Conservation (phyloP, 2,113 vertebrate genomes). For the Nothoprocta pentlandii region DNA sequence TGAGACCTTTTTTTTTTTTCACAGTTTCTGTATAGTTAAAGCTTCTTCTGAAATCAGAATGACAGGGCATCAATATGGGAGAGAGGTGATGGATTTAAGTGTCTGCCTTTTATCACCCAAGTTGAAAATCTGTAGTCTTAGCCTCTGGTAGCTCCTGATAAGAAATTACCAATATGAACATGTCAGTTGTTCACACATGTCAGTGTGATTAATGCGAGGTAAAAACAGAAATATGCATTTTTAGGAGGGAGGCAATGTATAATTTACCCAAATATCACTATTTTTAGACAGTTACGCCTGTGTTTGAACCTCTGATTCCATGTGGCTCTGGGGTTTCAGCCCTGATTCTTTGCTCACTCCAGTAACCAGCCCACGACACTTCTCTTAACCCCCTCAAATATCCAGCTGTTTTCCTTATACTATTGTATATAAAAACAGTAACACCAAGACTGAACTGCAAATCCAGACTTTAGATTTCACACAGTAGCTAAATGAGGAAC, state of each 20-base stretch:
- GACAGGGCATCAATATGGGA: background rate
- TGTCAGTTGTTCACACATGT: background rate
- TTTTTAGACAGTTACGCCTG: background rate
- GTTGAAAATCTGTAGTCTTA: background rate
- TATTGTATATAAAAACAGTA: background rate
- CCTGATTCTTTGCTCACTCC: background rate
- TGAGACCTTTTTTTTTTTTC: background rate
- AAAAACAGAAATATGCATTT: background rate
- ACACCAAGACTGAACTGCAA: background rate
- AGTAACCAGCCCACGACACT: background rate
- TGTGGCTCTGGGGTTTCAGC: background rate
- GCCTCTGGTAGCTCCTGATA: background rate
- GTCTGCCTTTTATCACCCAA: background rate
- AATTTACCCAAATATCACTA: background rate
- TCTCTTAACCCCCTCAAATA: background rate
- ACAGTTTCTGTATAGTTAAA: background rate
- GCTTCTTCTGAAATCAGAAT: background rate
- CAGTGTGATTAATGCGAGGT: background rate
- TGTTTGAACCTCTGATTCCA: background rate
- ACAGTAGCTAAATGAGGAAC: background rate
- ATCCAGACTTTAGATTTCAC: background rate
- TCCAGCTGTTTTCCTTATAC: background rate
- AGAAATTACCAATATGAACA: background rate
- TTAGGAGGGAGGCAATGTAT: background rate
- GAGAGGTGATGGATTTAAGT: background rate